Base-by-base conservation (phyloP, 30 jellyfish, hydroid and myxozoan genomes). In the Aurelia aurita region DNA sequence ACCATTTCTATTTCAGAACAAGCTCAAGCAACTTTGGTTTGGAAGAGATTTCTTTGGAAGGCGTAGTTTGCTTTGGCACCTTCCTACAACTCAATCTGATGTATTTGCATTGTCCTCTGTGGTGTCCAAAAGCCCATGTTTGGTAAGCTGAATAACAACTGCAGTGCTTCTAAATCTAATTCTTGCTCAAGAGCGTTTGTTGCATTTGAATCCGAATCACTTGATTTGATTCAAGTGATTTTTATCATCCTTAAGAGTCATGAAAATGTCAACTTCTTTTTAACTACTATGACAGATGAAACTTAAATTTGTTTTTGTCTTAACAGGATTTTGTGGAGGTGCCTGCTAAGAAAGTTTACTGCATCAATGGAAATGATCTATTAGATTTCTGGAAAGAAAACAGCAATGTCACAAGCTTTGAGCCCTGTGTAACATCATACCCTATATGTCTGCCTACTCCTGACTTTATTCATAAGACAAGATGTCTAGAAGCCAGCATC, bases 41-140 rank as follows among this genome's bases (percentile, higher is more conserved):
- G 97, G 97, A 25, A 77, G 98, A 34, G 98, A 93, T 71, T 87
- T 51, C 59, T 75, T 87, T 74, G 98, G 98, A 26, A 76, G 98
- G 35, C 78, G 98, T 15, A 93, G 98, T 84, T 61, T 93, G 35
- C 79, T 88, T 21, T 79, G 91, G 96, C 96, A 78, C 60, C 53
- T 71, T 57, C 87, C 90, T 34, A 32, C 22, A 9, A 26, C 84
- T 12, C 27, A 62, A 3, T 58, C 84, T 0, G 81, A 77, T 74
- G 20, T 20, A 4, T 93, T 93, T 73, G 78, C 59, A 6, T 32
- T 93, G 69, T 47, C 97, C 0, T 93, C 98, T 14, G 96, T 79
- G 31, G 88, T 77, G n/a, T 35, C 25, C n/a, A 62, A 64, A 58
- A 58, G 28, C 3, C 22, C 28, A 14, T 28, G 27, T 1, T 59